Conservation (phyloP, 2,113 vertebrate genomes). For the Arvicanthis niloticus region DNA sequence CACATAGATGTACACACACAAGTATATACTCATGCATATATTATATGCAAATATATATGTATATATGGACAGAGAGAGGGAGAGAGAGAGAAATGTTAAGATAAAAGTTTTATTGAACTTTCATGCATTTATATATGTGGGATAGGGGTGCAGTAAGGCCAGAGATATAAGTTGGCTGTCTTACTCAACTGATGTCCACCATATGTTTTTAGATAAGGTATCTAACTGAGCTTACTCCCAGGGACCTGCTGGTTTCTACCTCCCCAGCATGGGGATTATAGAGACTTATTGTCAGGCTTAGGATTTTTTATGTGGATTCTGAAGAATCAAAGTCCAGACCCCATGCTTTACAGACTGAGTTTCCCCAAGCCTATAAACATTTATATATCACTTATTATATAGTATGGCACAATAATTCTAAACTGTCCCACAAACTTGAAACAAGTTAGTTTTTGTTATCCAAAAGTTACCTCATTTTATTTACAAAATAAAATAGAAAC, state of each 20-base stretch:
- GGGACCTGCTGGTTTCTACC: not conserved
- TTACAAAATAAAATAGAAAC: not conserved
- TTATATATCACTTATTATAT: not conserved
- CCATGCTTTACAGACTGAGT: not conserved
- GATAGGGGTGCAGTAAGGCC: too few relatives aligned
- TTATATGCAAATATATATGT: not conserved
- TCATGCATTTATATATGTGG: not conserved
- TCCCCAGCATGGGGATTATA: too few relatives aligned
- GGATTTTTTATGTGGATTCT: not conserved
- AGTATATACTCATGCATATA: too few relatives aligned
- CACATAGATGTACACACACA: not conserved
- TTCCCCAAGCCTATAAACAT: not conserved
- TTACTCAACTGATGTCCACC: not conserved
- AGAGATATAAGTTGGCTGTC: not conserved
- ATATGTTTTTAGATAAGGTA: not conserved
- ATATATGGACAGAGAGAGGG: too few relatives aligned
- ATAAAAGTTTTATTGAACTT: not conserved
- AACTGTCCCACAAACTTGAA: not conserved
- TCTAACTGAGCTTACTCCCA: not conserved
- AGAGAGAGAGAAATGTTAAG: not conserved
- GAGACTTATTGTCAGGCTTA: too few relatives aligned
- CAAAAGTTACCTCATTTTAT: slow-evolving; percentile 23
- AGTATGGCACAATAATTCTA: not conserved
- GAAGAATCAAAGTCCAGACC: not conserved
- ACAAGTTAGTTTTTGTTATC: not conserved